Evolutionary conservation across 1,140 invertebrate species (phyloP).

Genomic region (Brachionus rubens): DNA sequence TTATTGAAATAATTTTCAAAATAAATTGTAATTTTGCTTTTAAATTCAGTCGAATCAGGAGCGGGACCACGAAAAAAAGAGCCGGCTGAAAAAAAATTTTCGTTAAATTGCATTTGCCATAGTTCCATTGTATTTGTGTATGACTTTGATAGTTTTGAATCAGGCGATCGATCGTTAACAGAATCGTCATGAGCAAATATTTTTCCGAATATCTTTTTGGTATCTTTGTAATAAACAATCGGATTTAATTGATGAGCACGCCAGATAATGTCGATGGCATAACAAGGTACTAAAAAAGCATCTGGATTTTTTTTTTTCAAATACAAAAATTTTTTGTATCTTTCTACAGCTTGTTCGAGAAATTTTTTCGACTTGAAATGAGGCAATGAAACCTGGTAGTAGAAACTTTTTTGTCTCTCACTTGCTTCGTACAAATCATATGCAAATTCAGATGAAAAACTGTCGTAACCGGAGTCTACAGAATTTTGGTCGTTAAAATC

Average conservation of each 20-base stretch:
- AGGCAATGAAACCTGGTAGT: slow-evolving; percentile 62
- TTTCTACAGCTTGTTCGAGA: slow-evolving; percentile 55
- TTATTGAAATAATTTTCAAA: not conserved
- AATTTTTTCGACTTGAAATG: slow-evolving; percentile 61
- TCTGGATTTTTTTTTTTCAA: slow-evolving; percentile 51
- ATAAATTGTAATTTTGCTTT: not conserved
- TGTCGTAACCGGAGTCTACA: not conserved
- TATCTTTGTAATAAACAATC: slow-evolving; percentile 57
- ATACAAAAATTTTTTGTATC: slow-evolving; percentile 60
- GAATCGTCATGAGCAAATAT: slow-evolving; percentile 56
- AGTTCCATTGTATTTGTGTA: not conserved
- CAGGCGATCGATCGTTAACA: slow-evolving; percentile 54
- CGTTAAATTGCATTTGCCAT: not conserved
- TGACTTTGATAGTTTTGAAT: slow-evolving; percentile 52
- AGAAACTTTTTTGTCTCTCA: slow-evolving; percentile 57
- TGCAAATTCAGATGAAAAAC: not conserved
- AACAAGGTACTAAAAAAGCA: slow-evolving; percentile 62
- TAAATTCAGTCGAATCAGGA: not conserved
- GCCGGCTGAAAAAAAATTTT: not conserved
- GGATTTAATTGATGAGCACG: slow-evolving; percentile 62
- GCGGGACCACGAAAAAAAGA: not conserved
- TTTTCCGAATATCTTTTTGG: slow-evolving; percentile 55
- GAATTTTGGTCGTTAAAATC: not conserved
- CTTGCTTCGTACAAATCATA: slow-evolving; percentile 59
- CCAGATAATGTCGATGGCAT: slow-evolving; percentile 63